Evolutionary conservation across 1,140 invertebrate species (phyloP).

Genomic region (Pseudomyrmex pallidus): DNA sequence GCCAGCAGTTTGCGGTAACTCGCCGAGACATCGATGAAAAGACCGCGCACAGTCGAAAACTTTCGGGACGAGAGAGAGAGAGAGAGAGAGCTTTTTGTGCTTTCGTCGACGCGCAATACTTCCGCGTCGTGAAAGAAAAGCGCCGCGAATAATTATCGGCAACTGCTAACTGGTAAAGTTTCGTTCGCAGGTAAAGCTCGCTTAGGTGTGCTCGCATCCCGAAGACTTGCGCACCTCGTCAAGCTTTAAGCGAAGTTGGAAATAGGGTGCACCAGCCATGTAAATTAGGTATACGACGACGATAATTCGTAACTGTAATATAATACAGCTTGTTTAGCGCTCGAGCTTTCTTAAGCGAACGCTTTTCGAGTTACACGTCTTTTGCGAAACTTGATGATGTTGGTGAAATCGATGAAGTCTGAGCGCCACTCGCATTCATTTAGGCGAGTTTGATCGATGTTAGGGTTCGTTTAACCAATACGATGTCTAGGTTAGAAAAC

Average conservation of each 20-base stretch:
- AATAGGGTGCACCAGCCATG: conserved; percentile 52
- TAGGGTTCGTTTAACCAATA: conserved; percentile 32
- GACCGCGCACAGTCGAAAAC: conserved; percentile 57
- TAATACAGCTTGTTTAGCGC: conserved; percentile 71
- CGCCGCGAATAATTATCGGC: conserved; percentile 72
- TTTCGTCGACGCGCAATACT: conserved; percentile 65
- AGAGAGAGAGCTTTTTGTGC: conserved; percentile 63
- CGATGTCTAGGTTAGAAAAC: not conserved
- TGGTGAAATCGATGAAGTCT: not conserved
- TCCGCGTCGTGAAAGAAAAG: conserved; percentile 64
- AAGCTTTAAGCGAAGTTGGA: conserved; percentile 44
- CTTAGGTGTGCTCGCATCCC: not conserved
- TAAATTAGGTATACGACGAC: conserved; percentile 74
- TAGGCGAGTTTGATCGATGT: conserved; percentile 49
- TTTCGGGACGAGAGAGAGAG: conserved; percentile 18
- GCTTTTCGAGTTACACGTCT: conserved; percentile 32
- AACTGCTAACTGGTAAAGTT: conserved; percentile 75
- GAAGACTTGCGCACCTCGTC: not conserved
- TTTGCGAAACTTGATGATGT: not conserved
- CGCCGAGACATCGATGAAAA: conserved; percentile 33
- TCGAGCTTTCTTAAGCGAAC: conserved; percentile 67
- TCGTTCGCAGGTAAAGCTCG: conserved; percentile 45
- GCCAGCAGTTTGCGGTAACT: conserved; percentile 33
- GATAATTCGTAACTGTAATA: conserved; percentile 74
- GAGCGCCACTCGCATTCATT: conserved; percentile 18